phyloP scores from a whole-genome alignment of 2,113 vertebrate species.

The Orcinus orca region DNA sequence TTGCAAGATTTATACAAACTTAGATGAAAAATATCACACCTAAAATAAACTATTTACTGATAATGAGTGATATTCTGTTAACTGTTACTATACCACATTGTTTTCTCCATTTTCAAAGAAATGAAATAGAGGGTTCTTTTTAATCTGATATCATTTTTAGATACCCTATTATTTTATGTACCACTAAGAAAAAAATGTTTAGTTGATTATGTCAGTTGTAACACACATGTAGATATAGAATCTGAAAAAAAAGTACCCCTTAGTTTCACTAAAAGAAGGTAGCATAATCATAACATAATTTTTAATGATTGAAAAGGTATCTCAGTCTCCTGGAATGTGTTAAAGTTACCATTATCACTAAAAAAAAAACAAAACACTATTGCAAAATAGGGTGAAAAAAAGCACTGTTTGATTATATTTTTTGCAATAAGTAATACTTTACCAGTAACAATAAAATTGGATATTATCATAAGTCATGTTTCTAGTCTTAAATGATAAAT shows the following conservation, averaged over 20 bases:
- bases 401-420: neutral
- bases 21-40: neutral
- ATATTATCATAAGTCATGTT: neutral
- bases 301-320: neutral
- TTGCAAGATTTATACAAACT: neutral
- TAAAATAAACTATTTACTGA: neutral
- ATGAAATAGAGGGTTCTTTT: neutral
- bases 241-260: neutral
- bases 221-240: neutral
- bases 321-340: neutral
- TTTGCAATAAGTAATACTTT: neutral
- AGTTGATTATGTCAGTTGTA: neutral
- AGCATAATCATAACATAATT: neutral
- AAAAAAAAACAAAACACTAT: neutral
- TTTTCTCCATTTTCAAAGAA: conserved; percentile 1
- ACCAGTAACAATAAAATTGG: conserved; percentile 5
- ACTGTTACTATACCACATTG: neutral
- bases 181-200: neutral
- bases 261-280: neutral
- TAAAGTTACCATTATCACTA: neutral
- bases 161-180: neutral
- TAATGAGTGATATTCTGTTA: neutral
- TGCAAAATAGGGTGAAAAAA: neutral
- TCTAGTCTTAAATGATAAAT: neutral
- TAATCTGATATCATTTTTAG: neutral